A percentile compares a stretch with the other conserved stretches of the same genome.
phyloP scores from a whole-genome alignment of 2,113 vertebrate species.

The Delphinapterus leucas region DNA sequence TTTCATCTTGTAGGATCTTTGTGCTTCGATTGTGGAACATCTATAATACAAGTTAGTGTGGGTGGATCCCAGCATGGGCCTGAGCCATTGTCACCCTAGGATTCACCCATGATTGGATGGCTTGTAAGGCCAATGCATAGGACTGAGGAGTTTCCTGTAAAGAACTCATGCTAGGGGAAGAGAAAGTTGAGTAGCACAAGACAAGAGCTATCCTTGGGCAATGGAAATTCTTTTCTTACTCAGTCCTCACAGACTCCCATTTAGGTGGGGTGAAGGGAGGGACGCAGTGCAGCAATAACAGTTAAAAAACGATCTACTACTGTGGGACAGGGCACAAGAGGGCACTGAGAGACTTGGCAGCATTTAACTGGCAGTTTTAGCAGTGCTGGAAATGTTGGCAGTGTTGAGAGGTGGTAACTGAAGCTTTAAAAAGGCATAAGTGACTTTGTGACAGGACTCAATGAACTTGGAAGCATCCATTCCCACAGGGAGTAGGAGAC shows the following conservation, averaged over 20 bases:
- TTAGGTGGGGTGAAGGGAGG: not conserved
- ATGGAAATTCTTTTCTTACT: not conserved
- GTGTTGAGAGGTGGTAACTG: not conserved
- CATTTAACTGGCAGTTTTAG: not conserved
- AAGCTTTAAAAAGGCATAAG: not conserved
- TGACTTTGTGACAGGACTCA: not conserved
- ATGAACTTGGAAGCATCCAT: not conserved
- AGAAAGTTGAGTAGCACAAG: not conserved
- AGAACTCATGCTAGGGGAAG: not conserved
- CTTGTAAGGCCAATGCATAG: not conserved
- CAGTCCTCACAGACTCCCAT: not conserved
- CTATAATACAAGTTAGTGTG: not conserved
- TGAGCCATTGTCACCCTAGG: not conserved
- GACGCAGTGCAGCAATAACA: not conserved
- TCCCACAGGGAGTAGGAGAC: not conserved
- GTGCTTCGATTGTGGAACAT: slow-evolving; percentile 33
- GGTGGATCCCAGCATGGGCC: not conserved
- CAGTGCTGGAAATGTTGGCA: not conserved
- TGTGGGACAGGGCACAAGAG: not conserved
- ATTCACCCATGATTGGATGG: not conserved
- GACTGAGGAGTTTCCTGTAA: not conserved
- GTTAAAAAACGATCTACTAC: not conserved
- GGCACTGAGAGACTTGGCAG: not conserved
- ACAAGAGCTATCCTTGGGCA: not conserved
- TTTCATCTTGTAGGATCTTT: slow-evolving; percentile 38